Percentiles rank a stretch among this genome's conserved stretches.
phyloP scores from a whole-genome alignment of 2,797 vertebrate species.

The Myiotriccus ornatus region DNA sequence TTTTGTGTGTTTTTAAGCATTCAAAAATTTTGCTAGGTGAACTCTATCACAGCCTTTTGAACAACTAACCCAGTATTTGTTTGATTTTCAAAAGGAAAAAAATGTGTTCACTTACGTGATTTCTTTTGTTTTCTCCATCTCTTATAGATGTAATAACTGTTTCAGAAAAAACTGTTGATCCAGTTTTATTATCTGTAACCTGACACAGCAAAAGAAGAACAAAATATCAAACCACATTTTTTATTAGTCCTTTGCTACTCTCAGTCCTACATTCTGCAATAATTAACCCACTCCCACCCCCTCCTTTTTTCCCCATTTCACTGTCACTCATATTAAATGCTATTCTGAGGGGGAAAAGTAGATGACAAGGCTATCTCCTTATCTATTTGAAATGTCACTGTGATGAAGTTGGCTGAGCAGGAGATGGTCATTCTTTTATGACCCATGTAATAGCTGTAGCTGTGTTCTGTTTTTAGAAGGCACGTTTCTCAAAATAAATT shows the following conservation, averaged over 20 bases:
- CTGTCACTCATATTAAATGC: not conserved
- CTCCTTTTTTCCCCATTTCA: not conserved
- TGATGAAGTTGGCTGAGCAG: not conserved
- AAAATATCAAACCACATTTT: not conserved
- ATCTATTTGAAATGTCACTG: not conserved
- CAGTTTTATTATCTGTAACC: constrained; percentile 84
- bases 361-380: not conserved
- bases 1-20: not conserved
- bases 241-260: not conserved
- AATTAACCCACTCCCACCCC: not conserved
- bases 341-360: not conserved
- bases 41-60: not conserved
- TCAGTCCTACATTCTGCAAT: not conserved
- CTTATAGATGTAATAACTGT: constrained; percentile 71
- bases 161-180: constrained; percentile 76
- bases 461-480: not conserved
- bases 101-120: constrained; percentile 79
- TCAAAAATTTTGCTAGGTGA: not conserved
- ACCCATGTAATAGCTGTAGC: not conserved
- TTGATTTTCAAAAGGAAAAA: not conserved
- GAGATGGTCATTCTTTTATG: not conserved
- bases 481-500: not conserved
- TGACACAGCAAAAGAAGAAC: constrained; percentile 48
- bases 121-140: constrained; percentile 75
- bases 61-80: not conserved